Base-by-base conservation (phyloP, 1,140 invertebrate species). In the Melanaphis sacchari region DNA sequence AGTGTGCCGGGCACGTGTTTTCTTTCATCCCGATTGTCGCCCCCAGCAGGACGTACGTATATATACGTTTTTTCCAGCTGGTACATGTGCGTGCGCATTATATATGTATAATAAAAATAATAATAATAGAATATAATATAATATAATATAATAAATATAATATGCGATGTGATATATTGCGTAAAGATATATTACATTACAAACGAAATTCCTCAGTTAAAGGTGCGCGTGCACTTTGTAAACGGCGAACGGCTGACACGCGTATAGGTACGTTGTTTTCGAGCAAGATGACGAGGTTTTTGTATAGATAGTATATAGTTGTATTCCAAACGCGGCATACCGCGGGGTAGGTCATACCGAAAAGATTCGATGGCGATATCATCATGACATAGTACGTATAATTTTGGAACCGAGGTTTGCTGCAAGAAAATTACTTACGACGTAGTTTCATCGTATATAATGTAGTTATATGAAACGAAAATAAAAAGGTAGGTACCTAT, bases 1-100 rank as follows among this genome's bases (percentile, higher is more conserved):
- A 92, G 91, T 92, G 91, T 92, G 91, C 91, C 91, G 36, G 91
- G 91, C 91, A 92, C 91, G 91, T 92, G 91, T 92, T 41, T 92
- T 49, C 91, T 84, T 92, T 92, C 76, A 24, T 36, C 52, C 36
- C 76, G 81, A 81, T 81, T 91, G 76, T 84, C 76, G 81, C 46
- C 91, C 91, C 46, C 91, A 92, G 91, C 91, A 84, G 91, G 91
- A 84, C 76, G 76, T 90, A 59, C 15, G 38, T 1, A 52, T 21
- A 81, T 11, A 40, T 49, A 22, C 49, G 87, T 90, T 59, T 92
- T 84, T 92, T 84, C 41, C 76, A 82, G 76, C 46, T 52, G 76
- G 91, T 49, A 38, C 43, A 49, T 84, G 82, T n/a, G 31, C 15
- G 46, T 41, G 24, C 21, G 54, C 31, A 15, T n/a, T 46, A 87